These are phyloP conservation scores for Eira barbara DNA, from an alignment of 2,113 vertebrate species.

Conservation along the genomic window DNA sequence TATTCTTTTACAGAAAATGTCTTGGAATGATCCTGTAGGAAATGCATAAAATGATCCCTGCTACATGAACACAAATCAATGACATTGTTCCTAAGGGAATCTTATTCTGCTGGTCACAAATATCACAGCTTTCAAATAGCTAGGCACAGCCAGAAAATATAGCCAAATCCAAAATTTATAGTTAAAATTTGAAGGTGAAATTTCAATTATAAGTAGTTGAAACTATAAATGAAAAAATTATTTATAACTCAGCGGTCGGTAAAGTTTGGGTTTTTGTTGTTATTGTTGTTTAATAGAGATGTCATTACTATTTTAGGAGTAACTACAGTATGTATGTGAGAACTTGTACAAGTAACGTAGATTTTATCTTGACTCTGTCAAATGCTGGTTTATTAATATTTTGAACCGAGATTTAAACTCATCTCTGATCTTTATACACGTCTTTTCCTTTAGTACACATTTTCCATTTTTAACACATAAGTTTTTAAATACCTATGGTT, in stretches of 20 bases:
- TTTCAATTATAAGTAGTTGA: constrained; percentile 57
- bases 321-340: constrained; percentile 63
- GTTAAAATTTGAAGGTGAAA: constrained; percentile 55
- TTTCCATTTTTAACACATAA: constrained; percentile 32
- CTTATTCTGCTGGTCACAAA: not conserved
- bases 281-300: constrained; percentile 66
- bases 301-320: constrained; percentile 72
- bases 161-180: constrained; percentile 57
- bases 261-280: constrained; percentile 31
- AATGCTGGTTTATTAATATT: constrained; percentile 61
- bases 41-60: not conserved
- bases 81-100: not conserved
- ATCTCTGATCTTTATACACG: not conserved
- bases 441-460: constrained; percentile 18
- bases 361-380: constrained; percentile 48
- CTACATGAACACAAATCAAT: not conserved
- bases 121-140: not conserved
- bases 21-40: not conserved
- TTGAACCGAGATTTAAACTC: constrained; percentile 33
- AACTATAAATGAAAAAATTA: constrained; percentile 72
- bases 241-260: constrained; percentile 71
- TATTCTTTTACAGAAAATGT: not conserved
- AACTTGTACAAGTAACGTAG: constrained; percentile 63
- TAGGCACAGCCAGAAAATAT: not conserved
- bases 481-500: not conserved